phyloP scores from a whole-genome alignment of 1,140 invertebrate genomes.

The Bombus impatiens region DNA sequence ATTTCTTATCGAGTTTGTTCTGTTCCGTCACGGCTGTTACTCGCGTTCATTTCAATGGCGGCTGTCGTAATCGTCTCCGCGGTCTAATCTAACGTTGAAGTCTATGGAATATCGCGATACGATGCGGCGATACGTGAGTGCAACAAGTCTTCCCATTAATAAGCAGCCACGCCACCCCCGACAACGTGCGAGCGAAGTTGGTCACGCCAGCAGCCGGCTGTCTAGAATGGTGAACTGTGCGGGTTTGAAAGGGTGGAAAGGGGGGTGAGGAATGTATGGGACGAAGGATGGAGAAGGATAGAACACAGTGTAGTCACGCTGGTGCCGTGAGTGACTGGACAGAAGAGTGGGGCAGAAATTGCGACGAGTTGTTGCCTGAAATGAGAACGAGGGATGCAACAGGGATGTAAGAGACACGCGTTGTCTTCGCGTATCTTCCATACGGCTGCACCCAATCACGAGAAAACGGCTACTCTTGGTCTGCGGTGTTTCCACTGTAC shows the following conservation, averaged over 20 bases:
- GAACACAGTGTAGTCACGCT: neutral
- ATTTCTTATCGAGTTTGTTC: too few relatives aligned
- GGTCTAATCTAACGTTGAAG: neutral
- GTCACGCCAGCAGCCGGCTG: slow-evolving; percentile 27
- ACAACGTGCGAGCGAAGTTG: slow-evolving; percentile 34
- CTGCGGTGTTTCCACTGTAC: neutral
- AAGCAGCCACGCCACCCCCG: slow-evolving; percentile 18
- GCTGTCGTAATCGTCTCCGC: neutral
- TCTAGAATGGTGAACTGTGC: neutral
- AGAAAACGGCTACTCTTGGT: neutral
- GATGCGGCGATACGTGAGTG: slow-evolving; percentile 34
- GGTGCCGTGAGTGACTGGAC: slow-evolving; percentile 30
- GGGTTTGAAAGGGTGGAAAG: slow-evolving; percentile 9
- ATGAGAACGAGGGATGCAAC: slow-evolving; percentile 32
- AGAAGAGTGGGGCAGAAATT: slow-evolving; percentile 20
- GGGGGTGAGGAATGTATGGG: neutral
- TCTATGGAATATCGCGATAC: slow-evolving; percentile 1
- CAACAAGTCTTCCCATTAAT: slow-evolving; percentile 66
- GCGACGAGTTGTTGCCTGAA: slow-evolving; percentile 22
- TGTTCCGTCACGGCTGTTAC: neutral
- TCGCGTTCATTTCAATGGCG: neutral
- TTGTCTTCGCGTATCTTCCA: slow-evolving; percentile 7
- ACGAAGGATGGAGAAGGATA: neutral
- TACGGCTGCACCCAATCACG: neutral
- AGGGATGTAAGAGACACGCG: neutral